Conservation (phyloP, 2,888 invertebrate species). For the Fragum sueziense region DNA sequence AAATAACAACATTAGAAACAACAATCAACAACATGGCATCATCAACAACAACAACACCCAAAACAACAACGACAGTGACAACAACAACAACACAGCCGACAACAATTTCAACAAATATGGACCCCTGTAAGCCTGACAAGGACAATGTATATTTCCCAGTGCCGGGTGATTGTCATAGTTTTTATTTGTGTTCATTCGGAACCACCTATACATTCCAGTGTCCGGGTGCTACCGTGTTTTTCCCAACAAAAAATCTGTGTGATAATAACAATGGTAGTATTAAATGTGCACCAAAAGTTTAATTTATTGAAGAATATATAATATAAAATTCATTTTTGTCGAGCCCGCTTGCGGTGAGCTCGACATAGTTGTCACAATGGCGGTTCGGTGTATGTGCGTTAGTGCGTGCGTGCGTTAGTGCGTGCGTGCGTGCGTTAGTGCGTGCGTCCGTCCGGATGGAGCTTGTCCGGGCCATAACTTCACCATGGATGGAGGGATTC, state of each 20-base stretch:
- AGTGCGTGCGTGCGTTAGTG: no score
- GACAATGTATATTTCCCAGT: conserved; percentile 64
- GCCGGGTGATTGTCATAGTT: conserved; percentile 60
- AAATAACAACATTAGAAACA: background rate
- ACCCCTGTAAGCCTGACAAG: conserved; percentile 65
- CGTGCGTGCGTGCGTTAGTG: no score
- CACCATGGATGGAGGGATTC: no score
- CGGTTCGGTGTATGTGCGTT: no score
- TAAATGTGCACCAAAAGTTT: background rate
- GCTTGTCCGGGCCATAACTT: no score
- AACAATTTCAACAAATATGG: conserved; percentile 13
- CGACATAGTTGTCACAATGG: no score
- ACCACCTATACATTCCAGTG: conserved; percentile 63
- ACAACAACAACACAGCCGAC: conserved; percentile 5
- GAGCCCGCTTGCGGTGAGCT: no score
- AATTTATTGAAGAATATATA: no score
- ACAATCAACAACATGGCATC: background rate
- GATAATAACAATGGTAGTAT: conserved; percentile 65
- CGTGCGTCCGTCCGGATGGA: no score
- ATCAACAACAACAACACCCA: background rate
- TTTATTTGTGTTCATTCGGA: conserved; percentile 65
- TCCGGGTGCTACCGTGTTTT: conserved; percentile 62
- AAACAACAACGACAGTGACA: conserved; percentile 23
- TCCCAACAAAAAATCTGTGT: conserved; percentile 57
- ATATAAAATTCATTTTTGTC: no score